Conservation (phyloP, 2,797 vertebrate genomes). For the Champsocephalus esox region DNA sequence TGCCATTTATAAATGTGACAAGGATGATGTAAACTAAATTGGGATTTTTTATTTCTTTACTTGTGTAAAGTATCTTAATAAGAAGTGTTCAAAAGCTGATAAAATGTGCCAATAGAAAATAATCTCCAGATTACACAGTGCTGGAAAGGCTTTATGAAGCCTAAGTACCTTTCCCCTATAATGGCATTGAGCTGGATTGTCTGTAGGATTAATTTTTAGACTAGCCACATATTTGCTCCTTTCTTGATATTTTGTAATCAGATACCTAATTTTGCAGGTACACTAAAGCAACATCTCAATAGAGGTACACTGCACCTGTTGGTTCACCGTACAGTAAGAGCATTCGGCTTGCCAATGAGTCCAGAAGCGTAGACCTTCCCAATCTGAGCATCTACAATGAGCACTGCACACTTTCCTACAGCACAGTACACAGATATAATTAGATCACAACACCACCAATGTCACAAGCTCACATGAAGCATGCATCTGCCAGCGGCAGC, state of each 20-base stretch:
- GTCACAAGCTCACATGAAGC: slow-evolving; percentile 75
- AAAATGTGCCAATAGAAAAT: slow-evolving; percentile 38
- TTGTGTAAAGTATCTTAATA: not conserved
- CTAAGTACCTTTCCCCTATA: slow-evolving; percentile 36
- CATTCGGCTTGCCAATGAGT: slow-evolving; percentile 4
- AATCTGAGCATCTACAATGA: slow-evolving; percentile 21
- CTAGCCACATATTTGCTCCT: slow-evolving; percentile 24
- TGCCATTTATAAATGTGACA: not conserved
- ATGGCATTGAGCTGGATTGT: slow-evolving; percentile 46
- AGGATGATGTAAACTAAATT: not conserved
- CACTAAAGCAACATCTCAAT: slow-evolving; percentile 17
- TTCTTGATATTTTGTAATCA: not conserved
- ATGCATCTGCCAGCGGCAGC: slow-evolving; percentile 68
- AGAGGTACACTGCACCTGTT: slow-evolving; percentile 14
- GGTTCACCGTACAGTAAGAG: slow-evolving; percentile 6
- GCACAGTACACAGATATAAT: slow-evolving; percentile 71
- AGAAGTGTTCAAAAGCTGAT: slow-evolving; percentile 21
- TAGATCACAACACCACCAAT: slow-evolving; percentile 75
- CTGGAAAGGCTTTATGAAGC: slow-evolving; percentile 24
- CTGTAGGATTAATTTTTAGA: slow-evolving; percentile 51
- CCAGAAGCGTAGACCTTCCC: slow-evolving; percentile 16
- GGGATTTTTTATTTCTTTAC: not conserved
- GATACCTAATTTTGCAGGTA: slow-evolving; percentile 20
- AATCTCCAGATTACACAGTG: slow-evolving; percentile 46
- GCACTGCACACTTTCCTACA: slow-evolving; percentile 35